These are phyloP conservation scores for Sternotherus odoratus DNA, from an alignment of 2,797 vertebrate genomes.

Conservation along the genomic window DNA sequence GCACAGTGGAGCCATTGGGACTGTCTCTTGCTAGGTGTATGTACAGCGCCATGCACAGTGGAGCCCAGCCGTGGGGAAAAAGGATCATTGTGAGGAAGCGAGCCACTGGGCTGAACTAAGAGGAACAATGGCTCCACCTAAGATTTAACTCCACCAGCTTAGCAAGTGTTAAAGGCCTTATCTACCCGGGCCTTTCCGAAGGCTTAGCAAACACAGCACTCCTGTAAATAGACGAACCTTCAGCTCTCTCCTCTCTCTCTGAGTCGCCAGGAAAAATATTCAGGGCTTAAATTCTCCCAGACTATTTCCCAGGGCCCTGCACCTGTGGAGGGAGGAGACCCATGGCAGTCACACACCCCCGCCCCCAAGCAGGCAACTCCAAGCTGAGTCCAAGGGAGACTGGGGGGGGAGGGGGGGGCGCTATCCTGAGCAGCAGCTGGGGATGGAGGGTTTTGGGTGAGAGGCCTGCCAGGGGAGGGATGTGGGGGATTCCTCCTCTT, in stretches of 20 bases:
- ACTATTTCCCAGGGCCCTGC: too few relatives aligned
- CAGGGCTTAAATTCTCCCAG: too few relatives aligned
- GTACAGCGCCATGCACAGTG: not conserved
- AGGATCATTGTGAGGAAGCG: not conserved
- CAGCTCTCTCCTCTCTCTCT: accelerated
- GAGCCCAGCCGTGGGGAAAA: not conserved
- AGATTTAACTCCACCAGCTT: not conserved
- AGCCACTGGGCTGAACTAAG: not conserved
- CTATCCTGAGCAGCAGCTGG: too few relatives aligned
- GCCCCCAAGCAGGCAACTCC: too few relatives aligned
- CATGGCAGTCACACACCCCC: too few relatives aligned
- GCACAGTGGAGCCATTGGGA: not conserved
- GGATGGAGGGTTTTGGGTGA: too few relatives aligned
- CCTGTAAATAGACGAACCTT: not conserved
- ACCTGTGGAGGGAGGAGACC: too few relatives aligned
- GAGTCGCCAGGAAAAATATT: not conserved
- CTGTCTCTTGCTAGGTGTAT: not conserved
- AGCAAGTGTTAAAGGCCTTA: not conserved
- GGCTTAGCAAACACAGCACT: not conserved
- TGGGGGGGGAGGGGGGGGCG: too few relatives aligned
- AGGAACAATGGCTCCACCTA: not conserved
- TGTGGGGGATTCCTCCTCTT: too few relatives aligned
- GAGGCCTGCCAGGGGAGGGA: too few relatives aligned
- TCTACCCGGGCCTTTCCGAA: not conserved
- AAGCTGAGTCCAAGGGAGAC: too few relatives aligned